Evolutionary conservation across 2,888 invertebrate species (phyloP), one percentile per base, ranked within the genome.

Genomic region (Cheilosia pagana): DNA sequence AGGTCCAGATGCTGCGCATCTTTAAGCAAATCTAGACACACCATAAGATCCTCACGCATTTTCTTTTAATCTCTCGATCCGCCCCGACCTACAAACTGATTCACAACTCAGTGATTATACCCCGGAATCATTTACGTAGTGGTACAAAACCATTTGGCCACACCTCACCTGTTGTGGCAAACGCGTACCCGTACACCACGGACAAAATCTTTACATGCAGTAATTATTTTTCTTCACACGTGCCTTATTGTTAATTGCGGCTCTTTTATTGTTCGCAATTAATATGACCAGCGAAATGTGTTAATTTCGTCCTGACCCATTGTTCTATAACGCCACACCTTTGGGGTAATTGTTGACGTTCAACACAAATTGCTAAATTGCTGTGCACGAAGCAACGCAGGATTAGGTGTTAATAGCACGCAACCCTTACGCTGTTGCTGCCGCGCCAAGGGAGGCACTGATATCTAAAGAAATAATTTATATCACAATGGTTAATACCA

Each of bases 331-430:
- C 28, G 28, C 35, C 67, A 60, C 50, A 43, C 41, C 55, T 45
- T 21, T 28, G 23, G 57, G 14, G 41, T 63, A 57, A 74, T 67
- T 68, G 48, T 50, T 62, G 19, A 45, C 31, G 55, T 74, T 70
- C 45, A 28, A 28, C 57, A 59, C 57, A 52, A n/a, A n/a, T n/a
- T n/a, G n/a, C n/a, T 39, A 59, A 74, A 77, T 82, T 35, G 4
- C 3, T 77, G 72, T 57, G 21, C 53, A 45, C 50, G 57, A 68
- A 68, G 52, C 28, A 74, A 68, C 62, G 55, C 45, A 35, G 35
- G 28, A 74, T 70, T 57, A 63, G 57, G 53, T 74, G 68, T 79
- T 57, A 74, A 65, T 65, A 21, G 53, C 83, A 78, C 83, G 78
- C 78, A 72, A 82, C 62, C 43, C 35, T 35, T 63, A 14, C 43